Evolutionary conservation across 2,888 invertebrate species (phyloP), one percentile per base, ranked within the genome.

Genomic region (Epistrophella euchroma): DNA sequence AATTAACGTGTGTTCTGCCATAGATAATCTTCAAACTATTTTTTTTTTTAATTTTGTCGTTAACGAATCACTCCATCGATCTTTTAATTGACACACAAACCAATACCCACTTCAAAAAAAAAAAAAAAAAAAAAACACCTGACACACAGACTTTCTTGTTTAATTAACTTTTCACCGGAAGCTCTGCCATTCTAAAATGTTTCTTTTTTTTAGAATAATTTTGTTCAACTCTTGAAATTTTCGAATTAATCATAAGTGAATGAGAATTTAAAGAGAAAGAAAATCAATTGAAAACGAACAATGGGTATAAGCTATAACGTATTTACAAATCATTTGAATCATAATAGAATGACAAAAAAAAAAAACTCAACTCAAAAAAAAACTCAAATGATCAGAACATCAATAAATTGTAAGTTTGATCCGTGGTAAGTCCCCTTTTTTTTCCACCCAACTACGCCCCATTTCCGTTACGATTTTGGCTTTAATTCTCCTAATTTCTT

Each of bases 391-490:
- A 32, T 1, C 32, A 32, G 7, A 35, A 37, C 17, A 37, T n/a
- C n/a, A 52, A 50, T 77, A 76, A 40, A 58, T 75, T 40, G 19
- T 17, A 25, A 40, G 15, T 60, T 40, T 62, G 50, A 60, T 60
- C 25, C 32, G 50, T 72, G 15, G 47, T 55, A 11, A n/a, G 9
- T 35, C 64, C 64, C 47, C 28, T 25, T n/a, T 13, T 55, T 35
- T 40, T 17, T 62, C 56, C 45, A 35, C 68, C 56, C 45, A 35
- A 25, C 37, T 35, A 45, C 56, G 47, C 40, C 62, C 52, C 56
- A 80, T 85, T 85, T 85, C 85, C 85, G 85, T 68, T 76, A 43
- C 40, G 68, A 28, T 72, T 71, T 68, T 72, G 80, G 45, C 76
- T 73, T 60, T 73, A 76, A 81, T 76, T 72, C 74, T 66, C 71